Evolutionary conservation across 2,113 vertebrate species (phyloP), one percentile per base, ranked within the genome.

Genomic region (Xiphias gladius): DNA sequence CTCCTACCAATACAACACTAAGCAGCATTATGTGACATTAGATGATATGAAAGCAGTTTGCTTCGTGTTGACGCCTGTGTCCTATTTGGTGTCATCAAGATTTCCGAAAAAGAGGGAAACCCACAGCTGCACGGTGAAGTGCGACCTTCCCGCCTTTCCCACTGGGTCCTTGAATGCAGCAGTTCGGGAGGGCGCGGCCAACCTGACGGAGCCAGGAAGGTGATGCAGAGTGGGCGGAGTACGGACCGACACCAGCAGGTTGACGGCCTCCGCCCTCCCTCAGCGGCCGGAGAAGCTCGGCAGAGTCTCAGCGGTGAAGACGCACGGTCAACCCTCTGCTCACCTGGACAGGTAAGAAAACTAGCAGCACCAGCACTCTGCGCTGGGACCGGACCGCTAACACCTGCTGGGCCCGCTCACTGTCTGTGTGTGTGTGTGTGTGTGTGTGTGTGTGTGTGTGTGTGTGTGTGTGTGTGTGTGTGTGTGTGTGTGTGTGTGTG

Each of bases 261-360:
- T 0, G 26, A 24, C 7, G 32, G 74, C 30, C 73, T 58, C 66
- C 83, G 81, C 83, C 86, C 64, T 41, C 22, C 37, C 28, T 26
- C 28, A 37, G 22, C n/a, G 46, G 26, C 24, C 1, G 16, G 8
- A 37, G 2, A 43, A 48, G 7, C 24, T 28, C 30, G 1, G 37
- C 19, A 2, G 46, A 57, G 26, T 0, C 2, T 35, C 24, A 66
- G 11, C 59, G 17, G 28, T n/a, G 48, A 7, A 10, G 2, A n/a
- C 26, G 6, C 16, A 12, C 57, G 3, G 73, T 28, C 22, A 2
- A 41, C 0, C 7, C 2, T 35, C 48, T 0, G 35, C 48, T 83
- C 58, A 87, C 62, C 80, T 82, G 80, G 67, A 87, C 74, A 84
- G 89, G 89, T 89, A 88, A 48, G 80, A 79, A 14, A 59, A 54